phyloP scores from a whole-genome alignment of 2,797 vertebrate genomes.

The Phalanger gymnotis region DNA sequence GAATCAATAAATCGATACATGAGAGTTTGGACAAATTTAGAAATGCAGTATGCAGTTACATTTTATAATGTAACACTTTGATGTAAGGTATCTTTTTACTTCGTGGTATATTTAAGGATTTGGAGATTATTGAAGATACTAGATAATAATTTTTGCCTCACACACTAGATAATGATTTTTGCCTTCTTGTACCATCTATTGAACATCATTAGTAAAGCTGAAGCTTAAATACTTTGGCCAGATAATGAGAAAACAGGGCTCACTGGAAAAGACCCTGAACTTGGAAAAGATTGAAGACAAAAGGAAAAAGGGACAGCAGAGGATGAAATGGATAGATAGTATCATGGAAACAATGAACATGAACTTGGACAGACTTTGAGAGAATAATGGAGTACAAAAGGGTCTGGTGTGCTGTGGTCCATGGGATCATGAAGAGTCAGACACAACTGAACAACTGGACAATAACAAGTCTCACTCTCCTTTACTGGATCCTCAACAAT shows the following conservation, averaged over 20 bases:
- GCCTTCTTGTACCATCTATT: not conserved
- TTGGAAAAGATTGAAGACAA: not conserved
- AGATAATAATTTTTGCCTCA: not conserved
- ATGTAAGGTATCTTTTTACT: not conserved
- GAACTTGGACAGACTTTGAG: not conserved
- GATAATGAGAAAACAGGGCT: not conserved
- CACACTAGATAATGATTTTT: not conserved
- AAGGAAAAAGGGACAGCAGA: not conserved
- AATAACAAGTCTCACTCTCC: not conserved
- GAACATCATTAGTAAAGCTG: not conserved
- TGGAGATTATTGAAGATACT: not conserved
- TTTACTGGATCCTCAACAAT: not conserved
- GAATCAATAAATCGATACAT: not conserved
- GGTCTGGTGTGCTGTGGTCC: not conserved
- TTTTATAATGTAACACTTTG: not conserved
- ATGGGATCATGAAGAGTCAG: not conserved
- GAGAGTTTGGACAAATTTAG: not conserved
- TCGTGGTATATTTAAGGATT: not conserved
- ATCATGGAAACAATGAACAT: not conserved
- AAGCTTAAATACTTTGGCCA: not conserved
- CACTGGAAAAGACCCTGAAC: not conserved
- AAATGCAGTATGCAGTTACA: not conserved
- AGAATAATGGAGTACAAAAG: not conserved
- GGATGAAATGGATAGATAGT: not conserved
- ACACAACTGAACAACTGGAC: not conserved